phyloP scores from a whole-genome alignment of 1,140 invertebrate species.

The Goniozus legneri region DNA sequence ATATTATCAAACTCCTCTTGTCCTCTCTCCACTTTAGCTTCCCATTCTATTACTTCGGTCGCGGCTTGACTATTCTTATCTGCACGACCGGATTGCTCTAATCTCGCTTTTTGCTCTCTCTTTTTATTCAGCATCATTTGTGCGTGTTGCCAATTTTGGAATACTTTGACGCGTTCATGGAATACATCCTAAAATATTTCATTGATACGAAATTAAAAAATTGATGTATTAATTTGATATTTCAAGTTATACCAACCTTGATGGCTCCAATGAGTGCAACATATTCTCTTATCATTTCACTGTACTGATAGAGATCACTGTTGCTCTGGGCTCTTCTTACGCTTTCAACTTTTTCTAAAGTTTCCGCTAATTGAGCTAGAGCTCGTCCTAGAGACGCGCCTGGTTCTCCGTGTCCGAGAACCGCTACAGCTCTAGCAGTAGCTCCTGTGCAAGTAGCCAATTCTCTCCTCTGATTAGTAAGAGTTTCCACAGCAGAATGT shows the following conservation, averaged over 20 bases:
- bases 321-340: slow-evolving; percentile 90
- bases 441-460: slow-evolving; percentile 74
- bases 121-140: slow-evolving; percentile 93
- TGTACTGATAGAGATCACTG: slow-evolving; percentile 89
- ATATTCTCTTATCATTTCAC: slow-evolving; percentile 95
- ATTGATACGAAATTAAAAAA: not conserved
- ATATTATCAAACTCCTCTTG: slow-evolving; percentile 97
- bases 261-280: slow-evolving; percentile 88
- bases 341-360: slow-evolving; percentile 75
- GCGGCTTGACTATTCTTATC: slow-evolving; percentile 88
- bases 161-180: slow-evolving; percentile 95
- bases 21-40: slow-evolving; percentile 91
- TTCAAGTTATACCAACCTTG: slow-evolving; percentile 70
- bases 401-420: slow-evolving; percentile 92
- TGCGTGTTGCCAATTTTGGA: slow-evolving; percentile 96
- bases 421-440: slow-evolving; percentile 84
- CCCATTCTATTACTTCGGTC: slow-evolving; percentile 93
- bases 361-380: slow-evolving; percentile 88
- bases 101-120: slow-evolving; percentile 87
- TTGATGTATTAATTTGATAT: not conserved
- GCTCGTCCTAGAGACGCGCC: slow-evolving; percentile 90
- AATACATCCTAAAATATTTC: slow-evolving; percentile 76
- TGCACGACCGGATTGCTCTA: slow-evolving; percentile 80
- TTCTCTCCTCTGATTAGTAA: slow-evolving; percentile 85
- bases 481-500: slow-evolving; percentile 81